A percentile compares a stretch with the other conserved stretches of the same genome.
These are phyloP conservation scores for Drosophila conformis DNA, from an alignment of 2,888 invertebrate genomes.

Conservation along the genomic window DNA sequence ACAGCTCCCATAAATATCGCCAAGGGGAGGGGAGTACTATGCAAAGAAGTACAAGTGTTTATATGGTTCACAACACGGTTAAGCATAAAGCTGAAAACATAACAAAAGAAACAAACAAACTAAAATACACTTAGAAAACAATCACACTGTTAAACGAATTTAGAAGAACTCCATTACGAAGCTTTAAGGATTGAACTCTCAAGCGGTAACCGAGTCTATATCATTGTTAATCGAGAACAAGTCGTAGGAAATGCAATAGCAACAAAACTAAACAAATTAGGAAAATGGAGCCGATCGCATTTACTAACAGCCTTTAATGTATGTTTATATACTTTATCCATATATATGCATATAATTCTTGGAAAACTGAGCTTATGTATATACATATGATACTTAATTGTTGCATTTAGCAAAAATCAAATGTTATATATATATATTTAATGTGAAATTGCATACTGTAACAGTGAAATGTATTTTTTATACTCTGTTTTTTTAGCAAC, in stretches of 20 bases:
- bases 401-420: constrained; percentile 69
- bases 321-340: not conserved
- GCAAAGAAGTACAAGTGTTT: constrained; percentile 56
- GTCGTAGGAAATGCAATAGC: not conserved
- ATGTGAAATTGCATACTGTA: constrained; percentile 29
- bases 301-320: constrained; percentile 45
- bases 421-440: constrained; percentile 35
- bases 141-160: constrained; percentile 45
- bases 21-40: constrained; percentile 42
- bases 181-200: constrained; percentile 8
- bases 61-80: constrained; percentile 21
- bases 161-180: constrained; percentile 11
- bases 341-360: constrained; percentile 2
- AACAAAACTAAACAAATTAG: constrained; percentile 34
- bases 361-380: constrained; percentile 26
- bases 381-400: constrained; percentile 62
- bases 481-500: constrained; percentile 50
- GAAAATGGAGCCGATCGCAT: constrained; percentile 31
- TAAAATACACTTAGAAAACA: constrained; percentile 23
- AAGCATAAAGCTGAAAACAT: constrained; percentile 16
- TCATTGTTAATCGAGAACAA: constrained; percentile 12
- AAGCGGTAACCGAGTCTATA: constrained; percentile 10
- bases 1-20: constrained; percentile 21
- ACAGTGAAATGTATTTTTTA: constrained; percentile 51
- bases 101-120: not conserved